These are phyloP conservation scores for Cydia splendana DNA, from an alignment of 1,140 invertebrate genomes.

Conservation along the genomic window DNA sequence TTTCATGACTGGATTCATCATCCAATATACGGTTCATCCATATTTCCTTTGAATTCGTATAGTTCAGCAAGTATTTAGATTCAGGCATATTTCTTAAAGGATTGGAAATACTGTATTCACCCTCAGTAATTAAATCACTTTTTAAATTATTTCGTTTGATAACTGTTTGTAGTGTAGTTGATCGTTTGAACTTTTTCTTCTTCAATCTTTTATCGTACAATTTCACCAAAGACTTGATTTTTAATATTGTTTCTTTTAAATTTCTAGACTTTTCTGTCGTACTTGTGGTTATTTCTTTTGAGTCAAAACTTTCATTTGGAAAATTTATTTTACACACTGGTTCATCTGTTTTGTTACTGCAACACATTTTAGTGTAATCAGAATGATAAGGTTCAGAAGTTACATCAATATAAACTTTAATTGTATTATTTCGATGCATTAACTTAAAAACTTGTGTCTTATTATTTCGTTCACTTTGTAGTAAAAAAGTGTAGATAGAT, in stretches of 20 bases:
- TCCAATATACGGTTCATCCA: not conserved
- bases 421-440: slow-evolving; percentile 46
- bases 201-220: slow-evolving; percentile 39
- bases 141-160: not conserved
- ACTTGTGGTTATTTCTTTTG: slow-evolving; percentile 14
- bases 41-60: not conserved
- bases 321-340: slow-evolving; percentile 39
- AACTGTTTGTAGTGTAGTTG: not conserved
- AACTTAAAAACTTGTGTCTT: slow-evolving; percentile 55
- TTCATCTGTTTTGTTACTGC: slow-evolving; percentile 40
- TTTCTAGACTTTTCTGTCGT: not conserved
- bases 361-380: slow-evolving; percentile 56
- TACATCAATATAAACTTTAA: slow-evolving; percentile 65
- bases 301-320: slow-evolving; percentile 17
- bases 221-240: slow-evolving; percentile 46
- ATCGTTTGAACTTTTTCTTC: not conserved
- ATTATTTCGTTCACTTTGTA: slow-evolving; percentile 50
- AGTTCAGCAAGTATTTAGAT: not conserved
- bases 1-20: not conserved
- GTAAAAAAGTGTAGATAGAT: slow-evolving; percentile 58
- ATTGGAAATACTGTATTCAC: not conserved
- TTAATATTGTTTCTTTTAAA: slow-evolving; percentile 48
- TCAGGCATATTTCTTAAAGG: not conserved
- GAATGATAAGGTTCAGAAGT: slow-evolving; percentile 41
- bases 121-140: not conserved